A percentile compares a stretch with the other conserved stretches of the same genome.
These are phyloP conservation scores for Poliocrania exsul DNA, from an alignment of 2,797 vertebrate genomes.

Conservation along the genomic window DNA sequence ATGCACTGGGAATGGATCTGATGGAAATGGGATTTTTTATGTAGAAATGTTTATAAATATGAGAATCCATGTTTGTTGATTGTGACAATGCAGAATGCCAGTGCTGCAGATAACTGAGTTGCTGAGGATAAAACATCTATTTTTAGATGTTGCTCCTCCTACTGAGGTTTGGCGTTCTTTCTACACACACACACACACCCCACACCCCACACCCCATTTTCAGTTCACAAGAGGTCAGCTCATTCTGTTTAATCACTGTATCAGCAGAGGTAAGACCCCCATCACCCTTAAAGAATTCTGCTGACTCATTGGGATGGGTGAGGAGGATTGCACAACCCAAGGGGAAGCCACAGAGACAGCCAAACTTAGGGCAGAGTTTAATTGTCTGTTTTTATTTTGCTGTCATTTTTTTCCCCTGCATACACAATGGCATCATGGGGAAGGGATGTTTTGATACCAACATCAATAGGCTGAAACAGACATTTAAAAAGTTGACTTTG, in stretches of 20 bases:
- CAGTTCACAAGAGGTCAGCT: background rate
- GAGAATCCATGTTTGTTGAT: background rate
- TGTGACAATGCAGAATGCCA: background rate
- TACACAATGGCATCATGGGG: background rate
- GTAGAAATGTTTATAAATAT: background rate
- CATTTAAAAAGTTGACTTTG: background rate
- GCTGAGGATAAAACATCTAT: background rate
- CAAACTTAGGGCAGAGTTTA: background rate
- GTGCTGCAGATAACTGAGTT: background rate
- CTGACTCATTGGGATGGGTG: background rate
- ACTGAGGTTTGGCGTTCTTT: background rate
- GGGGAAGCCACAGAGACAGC: background rate
- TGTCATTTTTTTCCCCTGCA: background rate
- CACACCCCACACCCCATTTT: too few species aligned
- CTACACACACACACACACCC: too few species aligned
- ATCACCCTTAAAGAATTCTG: accelerated
- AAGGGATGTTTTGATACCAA: background rate
- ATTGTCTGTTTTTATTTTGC: background rate
- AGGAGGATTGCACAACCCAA: background rate
- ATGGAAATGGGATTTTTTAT: background rate
- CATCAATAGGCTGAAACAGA: background rate
- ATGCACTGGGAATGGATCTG: accelerated
- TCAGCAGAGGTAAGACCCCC: background rate
- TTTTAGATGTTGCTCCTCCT: background rate
- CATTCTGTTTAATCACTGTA: background rate